Base-by-base conservation (phyloP, 1,140 invertebrate genomes). In the Saccostrea echinata region DNA sequence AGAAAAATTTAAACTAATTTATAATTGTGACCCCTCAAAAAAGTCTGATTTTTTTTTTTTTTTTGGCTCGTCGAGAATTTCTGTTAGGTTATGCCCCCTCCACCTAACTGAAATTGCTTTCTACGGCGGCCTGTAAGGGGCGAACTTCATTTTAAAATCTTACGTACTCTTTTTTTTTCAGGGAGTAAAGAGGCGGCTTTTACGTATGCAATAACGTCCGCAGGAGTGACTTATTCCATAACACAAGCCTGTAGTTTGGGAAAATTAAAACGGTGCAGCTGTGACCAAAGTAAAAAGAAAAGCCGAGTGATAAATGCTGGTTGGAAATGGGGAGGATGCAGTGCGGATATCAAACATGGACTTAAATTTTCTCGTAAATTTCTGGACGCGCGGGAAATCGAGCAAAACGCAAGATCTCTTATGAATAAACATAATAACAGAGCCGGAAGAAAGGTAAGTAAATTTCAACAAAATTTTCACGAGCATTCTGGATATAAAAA, bases 361-460 rank as follows among this genome's bases (percentile, higher is more conserved):
- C 95, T 95, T 27, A 95, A 95, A 81, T 95, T 96, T 89, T 95
- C 96, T 61, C 93, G 95, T 81, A 94, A 94, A 83, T 96, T 96
- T 91, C 95, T 96, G 86, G 96, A 96, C 90, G 95, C 95, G n/a
- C 91, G 93, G 53, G 94, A 94, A 90, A 93, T 93, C 52, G 90
- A 91, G 64, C 90, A 92, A 87, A 97, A 98, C 92, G 98, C 97
- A 0, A 95, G 97, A 51, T 97, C 97, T 64, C 95, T 98, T 76
- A 98, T 99, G 97, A 98, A 99, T 95, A 95, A 98, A 43, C 98
- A 99, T 94, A 99, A 99, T 95, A 99, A 99, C 93, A 97, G 98
- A 94, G 98, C 98, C 35, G 98, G 98, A 12, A 95, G 98, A 94
- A 96, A 98, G 96, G 98, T 98, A 96, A 90, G 92, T 88, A 18